Evolutionary conservation across 2,888 invertebrate genomes (phyloP).

Genomic region (Lissocephala sabroskyi): DNA sequence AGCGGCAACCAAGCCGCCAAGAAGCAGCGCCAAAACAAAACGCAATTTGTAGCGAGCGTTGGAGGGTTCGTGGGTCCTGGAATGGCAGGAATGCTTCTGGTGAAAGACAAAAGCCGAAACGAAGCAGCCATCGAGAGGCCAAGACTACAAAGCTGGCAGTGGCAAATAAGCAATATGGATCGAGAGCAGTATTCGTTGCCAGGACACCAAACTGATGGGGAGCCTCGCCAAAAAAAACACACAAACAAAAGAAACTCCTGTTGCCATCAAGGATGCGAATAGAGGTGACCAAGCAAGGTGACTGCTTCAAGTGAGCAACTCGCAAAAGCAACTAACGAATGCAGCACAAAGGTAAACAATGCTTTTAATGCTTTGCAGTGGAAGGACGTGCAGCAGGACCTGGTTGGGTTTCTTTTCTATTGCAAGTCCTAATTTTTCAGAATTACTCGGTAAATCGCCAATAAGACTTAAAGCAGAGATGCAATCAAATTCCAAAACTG

Average conservation of each 20-base stretch:
- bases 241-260: background rate
- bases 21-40: constrained; percentile 18
- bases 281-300: no score
- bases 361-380: no score
- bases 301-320: no score
- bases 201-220: background rate
- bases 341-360: constrained; percentile 5
- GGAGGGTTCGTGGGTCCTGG: no score
- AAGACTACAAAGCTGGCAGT: constrained; percentile 19
- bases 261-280: no score
- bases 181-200: background rate
- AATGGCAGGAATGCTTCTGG: background rate
- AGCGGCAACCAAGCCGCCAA: constrained; percentile 4
- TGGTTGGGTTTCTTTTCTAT: no score
- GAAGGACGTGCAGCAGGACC: no score
- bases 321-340: constrained; percentile 5
- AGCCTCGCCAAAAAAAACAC: background rate
- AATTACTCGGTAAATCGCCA: no score
- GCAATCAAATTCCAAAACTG: no score
- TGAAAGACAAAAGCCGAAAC: background rate
- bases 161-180: constrained; percentile 64
- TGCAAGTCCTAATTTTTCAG: no score
- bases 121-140: background rate
- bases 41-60: constrained; percentile 48
- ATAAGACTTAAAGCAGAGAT: no score